Base-by-base conservation (phyloP, 2,797 vertebrate species). In the Arrhamphus sclerolepis region DNA sequence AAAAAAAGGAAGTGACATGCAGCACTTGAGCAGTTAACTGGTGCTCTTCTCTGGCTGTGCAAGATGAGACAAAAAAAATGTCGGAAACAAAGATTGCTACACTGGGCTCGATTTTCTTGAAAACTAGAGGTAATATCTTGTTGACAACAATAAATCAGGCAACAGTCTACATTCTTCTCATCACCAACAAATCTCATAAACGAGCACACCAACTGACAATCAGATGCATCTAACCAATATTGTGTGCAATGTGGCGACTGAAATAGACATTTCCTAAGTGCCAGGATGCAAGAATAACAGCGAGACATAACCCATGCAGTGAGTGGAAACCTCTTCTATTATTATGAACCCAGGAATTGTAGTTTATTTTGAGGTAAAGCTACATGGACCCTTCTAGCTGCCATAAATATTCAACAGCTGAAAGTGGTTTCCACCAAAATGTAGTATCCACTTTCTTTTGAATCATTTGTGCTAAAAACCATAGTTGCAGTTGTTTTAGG, bases 321-420 rank as follows among this genome's bases (percentile, higher is more conserved):
- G 17, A 16, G 40, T 55, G 24, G 62, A 42, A 58, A 42, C 47
- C 16, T 58, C 62, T 49, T 31, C 69, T 42, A 49, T 61, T 59
- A 58, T 19, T 48, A 66, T 26, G 13, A 61, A 51, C 52, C 34
- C 5, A 38, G 34, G 21, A 19, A 48, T 31, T 22, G 41, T 8
- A 19, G 39, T 62, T 59, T 62, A 68, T 68, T 67, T 70, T 31
- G 17, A 70, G 39, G 58, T 29, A 51, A 13, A 46, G 20, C n/a
- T 11, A 22, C 20, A 34, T 29, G 28, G 31, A 43, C 41, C 51
- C 10, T 66, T 42, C 26, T 31, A 14, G 49, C 48, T 62, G 47
- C 57, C 2, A 18, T 68, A 58, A 66, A 73, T 47, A 48, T 20
- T 57, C 29, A 53, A 22, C 10, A 1, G 41, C 52, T 48, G 43